These are phyloP conservation scores for Latheticus oryzae DNA, from an alignment of 2,888 invertebrate species.

Conservation along the genomic window DNA sequence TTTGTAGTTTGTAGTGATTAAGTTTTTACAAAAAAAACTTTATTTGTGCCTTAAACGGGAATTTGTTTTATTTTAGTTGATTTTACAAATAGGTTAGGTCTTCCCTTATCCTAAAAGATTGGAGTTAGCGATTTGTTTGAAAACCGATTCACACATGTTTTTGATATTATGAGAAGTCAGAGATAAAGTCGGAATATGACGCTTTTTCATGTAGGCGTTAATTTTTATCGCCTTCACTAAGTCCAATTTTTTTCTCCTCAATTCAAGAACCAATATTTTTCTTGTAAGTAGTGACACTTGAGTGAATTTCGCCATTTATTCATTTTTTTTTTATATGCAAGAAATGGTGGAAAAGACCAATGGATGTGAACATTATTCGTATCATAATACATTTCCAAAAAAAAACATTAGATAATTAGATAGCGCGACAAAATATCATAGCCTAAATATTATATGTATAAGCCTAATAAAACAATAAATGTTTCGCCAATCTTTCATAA, in stretches of 20 bases:
- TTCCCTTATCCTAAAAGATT: slow-evolving; percentile 15
- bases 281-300: slow-evolving; percentile 2
- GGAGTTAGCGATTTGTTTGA: slow-evolving; percentile 2
- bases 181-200: no score
- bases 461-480: slow-evolving; percentile 44
- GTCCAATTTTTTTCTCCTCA: not conserved
- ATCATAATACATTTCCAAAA: slow-evolving; percentile 22
- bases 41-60: slow-evolving; percentile 46
- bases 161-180: no score
- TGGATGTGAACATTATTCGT: slow-evolving; percentile 21
- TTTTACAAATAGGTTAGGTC: slow-evolving; percentile 21
- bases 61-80: slow-evolving; percentile 6
- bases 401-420: slow-evolving; percentile 16
- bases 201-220: no score
- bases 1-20: slow-evolving; percentile 34
- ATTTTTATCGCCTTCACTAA: not conserved
- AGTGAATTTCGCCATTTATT: slow-evolving; percentile 1
- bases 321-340: not conserved
- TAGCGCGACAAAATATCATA: slow-evolving; percentile 40
- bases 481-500: slow-evolving; percentile 42
- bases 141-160: no score
- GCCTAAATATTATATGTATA: slow-evolving; percentile 46
- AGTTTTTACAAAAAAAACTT: slow-evolving; percentile 41
- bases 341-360: slow-evolving; percentile 1
- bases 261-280: not conserved